These are phyloP conservation scores for Ormyrus nitidulus DNA, from an alignment of 2,888 invertebrate genomes.

Conservation along the genomic window DNA sequence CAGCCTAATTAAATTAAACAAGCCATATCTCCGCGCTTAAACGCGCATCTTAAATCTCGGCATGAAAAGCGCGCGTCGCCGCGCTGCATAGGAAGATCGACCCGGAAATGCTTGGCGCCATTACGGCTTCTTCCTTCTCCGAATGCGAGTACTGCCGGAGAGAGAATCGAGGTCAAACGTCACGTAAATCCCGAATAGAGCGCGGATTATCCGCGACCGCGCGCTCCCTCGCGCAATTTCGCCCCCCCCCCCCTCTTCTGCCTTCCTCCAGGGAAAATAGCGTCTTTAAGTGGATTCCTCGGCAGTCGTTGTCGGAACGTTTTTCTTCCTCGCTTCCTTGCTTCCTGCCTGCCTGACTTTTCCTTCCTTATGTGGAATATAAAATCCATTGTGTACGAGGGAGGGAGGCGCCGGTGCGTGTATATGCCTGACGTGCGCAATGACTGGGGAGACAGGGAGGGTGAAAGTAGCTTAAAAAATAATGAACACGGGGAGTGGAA, in stretches of 20 bases:
- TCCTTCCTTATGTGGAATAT: conserved; percentile 33
- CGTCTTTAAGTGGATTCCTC: conserved; percentile 54
- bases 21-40: conserved; percentile 33
- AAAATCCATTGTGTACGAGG: conserved; percentile 45
- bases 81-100: conserved; percentile 7
- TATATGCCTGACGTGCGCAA: conserved; percentile 3
- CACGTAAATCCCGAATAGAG: conserved; percentile 53
- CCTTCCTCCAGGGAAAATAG: conserved; percentile 17
- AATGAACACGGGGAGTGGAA: conserved; percentile 18
- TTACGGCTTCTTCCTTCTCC: conserved; percentile 27
- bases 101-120: conserved; percentile 35
- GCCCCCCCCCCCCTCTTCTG: not conserved
- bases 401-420: not conserved
- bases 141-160: not conserved
- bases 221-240: conserved; percentile 32
- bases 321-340: conserved; percentile 27
- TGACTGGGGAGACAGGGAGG: conserved; percentile 7
- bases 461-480: conserved; percentile 49
- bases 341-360: not conserved
- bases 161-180: conserved; percentile 55
- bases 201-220: conserved; percentile 44
- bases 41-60: conserved; percentile 33
- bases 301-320: conserved; percentile 26
- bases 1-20: conserved; percentile 32
- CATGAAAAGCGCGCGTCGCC: conserved; percentile 1